These are phyloP conservation scores for Barypeithes pellucidus DNA, from an alignment of 2,888 invertebrate genomes.

Conservation along the genomic window DNA sequence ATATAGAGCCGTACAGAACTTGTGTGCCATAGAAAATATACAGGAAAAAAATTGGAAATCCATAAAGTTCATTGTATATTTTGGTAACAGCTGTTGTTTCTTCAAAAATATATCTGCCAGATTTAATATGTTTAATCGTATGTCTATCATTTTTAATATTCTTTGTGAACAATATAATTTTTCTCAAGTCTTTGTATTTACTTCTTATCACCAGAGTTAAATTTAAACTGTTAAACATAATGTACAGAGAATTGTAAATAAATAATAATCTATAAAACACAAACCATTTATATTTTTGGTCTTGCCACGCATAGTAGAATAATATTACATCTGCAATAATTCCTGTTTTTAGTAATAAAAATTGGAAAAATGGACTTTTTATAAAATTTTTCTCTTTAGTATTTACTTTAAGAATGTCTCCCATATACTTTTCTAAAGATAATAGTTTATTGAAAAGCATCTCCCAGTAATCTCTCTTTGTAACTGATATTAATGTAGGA, in stretches of 20 bases:
- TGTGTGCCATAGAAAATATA: not conserved
- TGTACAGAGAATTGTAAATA: not conserved
- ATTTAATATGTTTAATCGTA: not conserved
- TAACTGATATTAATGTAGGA: not conserved
- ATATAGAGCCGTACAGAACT: not conserved
- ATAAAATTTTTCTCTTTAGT: not conserved
- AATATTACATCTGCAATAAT: not conserved
- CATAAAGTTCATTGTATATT: conserved; percentile 4
- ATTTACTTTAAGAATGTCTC: not conserved
- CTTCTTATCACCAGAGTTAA: not conserved
- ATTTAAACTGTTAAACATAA: conserved; percentile 1
- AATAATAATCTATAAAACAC: conserved; percentile 2
- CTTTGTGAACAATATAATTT: not conserved
- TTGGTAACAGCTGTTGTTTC: not conserved
- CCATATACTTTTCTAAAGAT: not conserved
- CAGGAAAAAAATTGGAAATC: not conserved
- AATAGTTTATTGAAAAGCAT: conserved; percentile 5
- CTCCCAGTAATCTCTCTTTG: not conserved
- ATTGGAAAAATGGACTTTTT: conserved; percentile 7
- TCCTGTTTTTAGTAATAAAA: not conserved
- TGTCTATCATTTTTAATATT: not conserved
- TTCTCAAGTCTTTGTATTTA: not conserved
- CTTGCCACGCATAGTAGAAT: not conserved
- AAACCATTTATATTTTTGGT: not conserved
- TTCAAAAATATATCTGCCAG: conserved; percentile 14